Base-by-base conservation (phyloP, 2,113 vertebrate species). In the Calidris pugnax region DNA sequence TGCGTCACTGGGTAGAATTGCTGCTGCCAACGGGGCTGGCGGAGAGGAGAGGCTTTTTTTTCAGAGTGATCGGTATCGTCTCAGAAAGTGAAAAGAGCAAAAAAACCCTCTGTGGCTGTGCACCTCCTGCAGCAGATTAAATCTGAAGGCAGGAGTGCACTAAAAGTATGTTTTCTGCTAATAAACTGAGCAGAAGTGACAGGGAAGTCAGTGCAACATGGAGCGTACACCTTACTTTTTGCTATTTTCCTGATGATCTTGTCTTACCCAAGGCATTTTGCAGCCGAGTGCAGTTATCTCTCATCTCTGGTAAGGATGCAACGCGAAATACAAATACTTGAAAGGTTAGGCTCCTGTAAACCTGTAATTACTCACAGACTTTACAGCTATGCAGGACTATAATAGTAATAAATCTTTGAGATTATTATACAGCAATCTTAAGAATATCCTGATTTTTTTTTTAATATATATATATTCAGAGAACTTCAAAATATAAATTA, bases 111-210 rank as follows among this genome's bases (percentile, higher is more conserved):
- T 4, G 27, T 87, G 68, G 66, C 74, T 60, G 45, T 68, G 89
- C 64, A 60, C 45, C 62, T 95, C 73, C 79, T 62, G 76, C 90
- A 90, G n/a, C 6, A 95, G 87, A 97, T 97, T 37, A n/a, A 56
- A 93, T 79, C 33, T 95, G 96, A 97, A 97, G 73, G 93, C 95
- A 95, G 87, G 87, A 87, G 82, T 77, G 87, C 76, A 92, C 87
- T 22, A 39, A 57, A 96, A 94, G 72, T 96, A 85, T 74, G 76
- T 85, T 91, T 97, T 41, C 80, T 85, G 66, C 71, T 96, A 79
- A 93, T 90, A 96, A 95, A 63, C 43, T 89, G 93, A 97, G 64
- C 71, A 74, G 55, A 97, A 92, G 87, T 71, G 97, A 97, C 97
- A 95, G 79, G 82, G 85, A 90, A 96, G 95, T 95, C 95, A 91